phyloP scores from a whole-genome alignment of 1,140 invertebrate species.

The Fopius arisanus region DNA sequence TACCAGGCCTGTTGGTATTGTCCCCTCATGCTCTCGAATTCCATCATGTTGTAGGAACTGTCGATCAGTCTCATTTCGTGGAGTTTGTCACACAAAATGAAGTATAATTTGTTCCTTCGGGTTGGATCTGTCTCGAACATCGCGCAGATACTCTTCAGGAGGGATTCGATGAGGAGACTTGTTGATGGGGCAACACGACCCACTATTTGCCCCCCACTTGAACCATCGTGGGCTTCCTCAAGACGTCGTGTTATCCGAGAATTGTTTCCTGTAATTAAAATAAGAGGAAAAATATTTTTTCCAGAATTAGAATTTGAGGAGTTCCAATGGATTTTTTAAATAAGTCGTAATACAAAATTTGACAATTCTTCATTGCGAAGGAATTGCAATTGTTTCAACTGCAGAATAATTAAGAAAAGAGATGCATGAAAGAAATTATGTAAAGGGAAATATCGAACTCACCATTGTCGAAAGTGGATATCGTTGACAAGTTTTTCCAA shows the following conservation, averaged over 20 bases:
- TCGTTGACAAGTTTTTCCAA: neutral
- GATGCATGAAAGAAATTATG: neutral
- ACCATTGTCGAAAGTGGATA: neutral
- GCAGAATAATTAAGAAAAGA: neutral
- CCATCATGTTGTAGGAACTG: constrained; percentile 70
- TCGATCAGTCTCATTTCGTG: constrained; percentile 74
- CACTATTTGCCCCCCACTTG: constrained; percentile 32
- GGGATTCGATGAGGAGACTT: constrained; percentile 71
- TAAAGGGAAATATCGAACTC: neutral
- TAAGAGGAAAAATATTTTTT: neutral
- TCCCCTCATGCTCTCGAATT: constrained; percentile 72
- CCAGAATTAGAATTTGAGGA: neutral
- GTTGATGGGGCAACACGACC: constrained; percentile 60
- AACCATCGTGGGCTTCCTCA: constrained; percentile 21
- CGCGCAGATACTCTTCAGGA: constrained; percentile 71
- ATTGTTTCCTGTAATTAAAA: constrained; percentile 33
- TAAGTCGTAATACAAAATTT: neutral
- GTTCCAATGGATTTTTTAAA: neutral
- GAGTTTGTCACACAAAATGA: constrained; percentile 71
- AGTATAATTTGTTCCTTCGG: constrained; percentile 68
- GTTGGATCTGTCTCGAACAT: constrained; percentile 68
- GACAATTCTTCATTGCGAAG: too few species aligned
- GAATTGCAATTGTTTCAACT: neutral
- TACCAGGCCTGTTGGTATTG: constrained; percentile 72
- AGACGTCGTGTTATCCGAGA: constrained; percentile 28